phyloP scores from a whole-genome alignment of 2,888 invertebrate species.

The Sarcophaga rosellei region DNA sequence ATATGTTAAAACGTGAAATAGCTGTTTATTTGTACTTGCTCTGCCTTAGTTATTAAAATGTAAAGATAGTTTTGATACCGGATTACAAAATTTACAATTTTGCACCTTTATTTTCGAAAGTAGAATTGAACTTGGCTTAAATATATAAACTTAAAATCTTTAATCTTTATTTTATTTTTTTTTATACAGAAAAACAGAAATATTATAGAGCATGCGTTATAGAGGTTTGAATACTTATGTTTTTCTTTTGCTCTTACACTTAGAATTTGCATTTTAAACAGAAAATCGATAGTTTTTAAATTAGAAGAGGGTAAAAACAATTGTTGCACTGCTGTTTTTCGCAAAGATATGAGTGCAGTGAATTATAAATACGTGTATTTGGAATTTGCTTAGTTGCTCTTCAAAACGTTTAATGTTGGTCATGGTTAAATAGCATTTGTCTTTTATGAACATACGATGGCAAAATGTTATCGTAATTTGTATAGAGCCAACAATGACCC shows the following conservation, averaged over 20 bases:
- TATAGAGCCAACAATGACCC: neutral
- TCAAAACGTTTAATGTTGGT: slow-evolving; percentile 60
- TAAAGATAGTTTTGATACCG: too few species aligned
- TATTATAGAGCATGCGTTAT: slow-evolving; percentile 52
- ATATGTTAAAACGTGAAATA: neutral
- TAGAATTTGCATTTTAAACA: slow-evolving; percentile 39
- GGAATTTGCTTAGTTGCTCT: slow-evolving; percentile 40
- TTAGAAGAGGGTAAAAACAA: slow-evolving; percentile 9
- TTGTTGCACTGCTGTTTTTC: slow-evolving; percentile 20
- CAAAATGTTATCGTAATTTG: too few species aligned
- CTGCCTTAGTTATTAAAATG: too few species aligned
- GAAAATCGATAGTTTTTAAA: slow-evolving; percentile 60
- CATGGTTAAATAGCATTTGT: slow-evolving; percentile 49
- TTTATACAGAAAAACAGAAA: too few species aligned
- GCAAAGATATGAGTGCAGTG: too few species aligned
- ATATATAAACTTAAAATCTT: too few species aligned
- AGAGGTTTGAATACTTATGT: neutral
- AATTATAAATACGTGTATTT: slow-evolving; percentile 5
- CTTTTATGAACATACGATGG: too few species aligned
- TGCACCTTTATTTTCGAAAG: too few species aligned
- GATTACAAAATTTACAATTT: too few species aligned
- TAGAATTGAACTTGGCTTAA: too few species aligned
- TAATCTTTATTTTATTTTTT: too few species aligned
- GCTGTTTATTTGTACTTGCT: too few species aligned
- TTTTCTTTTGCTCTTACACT: slow-evolving; percentile 10